Conservation (phyloP, 2,888 invertebrate genomes). For the Reticulitermes lucifugus region DNA sequence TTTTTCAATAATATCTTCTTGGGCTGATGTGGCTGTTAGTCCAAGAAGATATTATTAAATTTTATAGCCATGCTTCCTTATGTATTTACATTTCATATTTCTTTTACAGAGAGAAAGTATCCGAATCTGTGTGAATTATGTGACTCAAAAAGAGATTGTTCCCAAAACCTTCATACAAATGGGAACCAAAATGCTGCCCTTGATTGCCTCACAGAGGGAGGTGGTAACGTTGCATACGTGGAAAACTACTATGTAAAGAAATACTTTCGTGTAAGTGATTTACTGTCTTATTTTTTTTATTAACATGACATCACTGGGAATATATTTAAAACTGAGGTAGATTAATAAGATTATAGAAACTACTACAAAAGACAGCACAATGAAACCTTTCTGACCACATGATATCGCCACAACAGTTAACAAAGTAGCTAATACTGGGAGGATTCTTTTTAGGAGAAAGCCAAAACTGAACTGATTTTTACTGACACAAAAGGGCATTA, state of each 20-base stretch:
- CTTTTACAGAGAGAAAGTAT: slow-evolving; percentile 71
- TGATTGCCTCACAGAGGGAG: slow-evolving; percentile 68
- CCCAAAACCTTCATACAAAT: slow-evolving; percentile 60
- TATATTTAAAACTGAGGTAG: neutral
- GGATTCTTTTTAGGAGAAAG: no score
- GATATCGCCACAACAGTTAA: no score
- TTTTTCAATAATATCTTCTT: neutral
- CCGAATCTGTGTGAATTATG: slow-evolving; percentile 71
- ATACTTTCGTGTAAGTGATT: slow-evolving; percentile 65
- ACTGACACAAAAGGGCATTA: no score
- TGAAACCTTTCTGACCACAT: no score
- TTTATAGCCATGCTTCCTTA: no score
- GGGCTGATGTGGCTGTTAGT: no score
- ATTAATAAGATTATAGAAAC: neutral
- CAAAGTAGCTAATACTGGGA: no score
- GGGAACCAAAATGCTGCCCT: slow-evolving; percentile 74
- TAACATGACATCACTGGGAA: neutral
- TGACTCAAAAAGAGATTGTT: slow-evolving; percentile 61
- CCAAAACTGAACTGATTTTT: no score
- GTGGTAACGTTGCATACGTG: slow-evolving; percentile 72
- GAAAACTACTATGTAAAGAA: slow-evolving; percentile 68
- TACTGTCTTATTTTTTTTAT: neutral
- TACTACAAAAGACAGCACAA: no score
- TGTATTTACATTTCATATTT: no score
- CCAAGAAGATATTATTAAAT: no score